Evolutionary conservation across 2,113 vertebrate species (phyloP), one percentile per base, ranked within the genome.

Genomic region (Colossoma macropomum): DNA sequence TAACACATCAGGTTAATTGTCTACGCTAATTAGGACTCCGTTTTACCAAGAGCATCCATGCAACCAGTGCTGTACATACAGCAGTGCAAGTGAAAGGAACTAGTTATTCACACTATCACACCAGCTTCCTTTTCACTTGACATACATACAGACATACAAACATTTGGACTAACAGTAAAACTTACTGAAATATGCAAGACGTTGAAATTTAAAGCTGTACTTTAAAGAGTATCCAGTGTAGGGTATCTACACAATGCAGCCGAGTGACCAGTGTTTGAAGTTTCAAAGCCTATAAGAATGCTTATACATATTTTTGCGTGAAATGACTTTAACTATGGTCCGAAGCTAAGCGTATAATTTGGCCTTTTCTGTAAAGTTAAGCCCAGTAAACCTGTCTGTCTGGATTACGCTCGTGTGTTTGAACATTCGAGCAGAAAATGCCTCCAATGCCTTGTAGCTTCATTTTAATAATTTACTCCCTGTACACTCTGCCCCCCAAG

Each of bases 381-480:
- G 71, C 21, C 34, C 10, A 41, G 38, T 81, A 63, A 74, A 75
- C 45, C 62, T 48, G 63, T 73, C 38, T 60, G 41, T 82, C 38
- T 76, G 25, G 73, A 23, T 81, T 80, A 48, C 41, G 17, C 25
- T 65, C 23, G 66, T 60, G 69, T 68, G 73, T 76, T 75, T 75
- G 72, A 62, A 62, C 23, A 27, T 62, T 62, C n/a, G 4, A 62
- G 48, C 73, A 82, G 73, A 83, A 83, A 77, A 60, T 74, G 69
- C 73, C 56, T 79, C 73, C 56, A n/a, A 84, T 38, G 60, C 76
- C 77, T 72, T 79, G 45, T 74, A 63, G 82, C 82, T 83, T 74
- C n/a, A 21, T 79, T 79, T 84, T 72, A 84, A 84, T 84, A 79
- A 84, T 79, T 79, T 79, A 77, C 75, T 83, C 38, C 41, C 62